A percentile compares a stretch with the other conserved stretches of the same genome.
Conservation (phyloP, 2,888 invertebrate species). For the Heterodera filipjevi region DNA sequence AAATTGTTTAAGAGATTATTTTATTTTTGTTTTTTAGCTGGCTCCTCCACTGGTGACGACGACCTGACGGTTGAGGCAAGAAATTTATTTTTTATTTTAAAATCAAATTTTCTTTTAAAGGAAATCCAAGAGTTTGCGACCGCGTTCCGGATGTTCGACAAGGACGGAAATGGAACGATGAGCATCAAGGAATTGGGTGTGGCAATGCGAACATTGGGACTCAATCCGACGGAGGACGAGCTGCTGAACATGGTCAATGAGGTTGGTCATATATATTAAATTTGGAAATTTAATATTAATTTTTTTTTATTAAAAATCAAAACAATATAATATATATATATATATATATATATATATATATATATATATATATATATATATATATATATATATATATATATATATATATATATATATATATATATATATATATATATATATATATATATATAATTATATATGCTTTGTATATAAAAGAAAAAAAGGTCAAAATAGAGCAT, state of each 20-base stretch:
- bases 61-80: conserved; percentile 61
- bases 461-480: neutral
- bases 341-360: too few relatives aligned
- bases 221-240: conserved; percentile 65
- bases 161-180: conserved; percentile 66
- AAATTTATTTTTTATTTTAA: neutral
- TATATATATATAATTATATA: too few relatives aligned
- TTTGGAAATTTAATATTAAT: neutral
- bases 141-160: conserved; percentile 65
- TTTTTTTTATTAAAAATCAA: neutral
- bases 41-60: conserved; percentile 59
- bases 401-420: too few relatives aligned
- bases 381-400: too few relatives aligned
- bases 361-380: too few relatives aligned
- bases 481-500: too few relatives aligned
- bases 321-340: neutral
- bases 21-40: conserved; percentile 32
- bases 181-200: conserved; percentile 65
- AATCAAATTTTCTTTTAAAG: neutral
- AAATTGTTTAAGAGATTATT: too few relatives aligned
- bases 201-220: conserved; percentile 65
- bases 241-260: conserved; percentile 61
- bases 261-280: neutral
- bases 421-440: too few relatives aligned
- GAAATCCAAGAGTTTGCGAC: conserved; percentile 65